Conservation (phyloP, 2,113 vertebrate genomes). For the Psilopsiagon aurifrons region DNA sequence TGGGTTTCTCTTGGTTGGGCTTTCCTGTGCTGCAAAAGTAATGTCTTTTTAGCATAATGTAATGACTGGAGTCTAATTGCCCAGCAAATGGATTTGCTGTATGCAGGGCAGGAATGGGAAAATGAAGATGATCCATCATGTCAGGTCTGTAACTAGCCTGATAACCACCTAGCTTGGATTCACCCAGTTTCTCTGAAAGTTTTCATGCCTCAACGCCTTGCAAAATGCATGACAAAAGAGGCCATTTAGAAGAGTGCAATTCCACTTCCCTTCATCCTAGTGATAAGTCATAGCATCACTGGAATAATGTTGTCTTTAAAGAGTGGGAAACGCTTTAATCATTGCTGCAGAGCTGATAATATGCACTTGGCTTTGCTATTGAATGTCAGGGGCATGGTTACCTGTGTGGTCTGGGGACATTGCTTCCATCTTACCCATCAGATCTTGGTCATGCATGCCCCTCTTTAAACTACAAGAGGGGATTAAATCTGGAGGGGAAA, state of each 20-base stretch:
- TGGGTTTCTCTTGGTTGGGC: neutral
- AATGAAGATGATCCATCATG: slow-evolving; percentile 51
- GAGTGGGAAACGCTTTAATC: neutral
- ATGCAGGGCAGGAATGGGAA: neutral
- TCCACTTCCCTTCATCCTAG: neutral
- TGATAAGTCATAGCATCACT: neutral
- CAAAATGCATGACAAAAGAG: slow-evolving; percentile 50
- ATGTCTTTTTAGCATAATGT: neutral
- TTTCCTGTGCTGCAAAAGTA: neutral
- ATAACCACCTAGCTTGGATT: slow-evolving; percentile 4
- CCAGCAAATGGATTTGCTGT: slow-evolving; percentile 56
- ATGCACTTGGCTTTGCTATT: rapidly evolving
- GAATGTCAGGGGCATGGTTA: rapidly evolving
- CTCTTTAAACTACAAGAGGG: neutral
- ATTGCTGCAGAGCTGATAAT: neutral
- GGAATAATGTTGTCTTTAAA: slow-evolving; percentile 19
- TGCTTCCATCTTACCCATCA: neutral
- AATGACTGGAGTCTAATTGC: slow-evolving; percentile 47
- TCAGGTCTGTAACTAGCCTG: neutral
- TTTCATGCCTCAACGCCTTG: slow-evolving; percentile 28
- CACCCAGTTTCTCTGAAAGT: neutral
- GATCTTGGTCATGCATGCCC: rapidly evolving
- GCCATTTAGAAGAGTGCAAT: neutral
- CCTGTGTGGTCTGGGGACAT: neutral
- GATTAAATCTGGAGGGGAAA: neutral